Percentiles rank a stretch among this genome's conserved stretches.
Conservation (phyloP, 2,113 vertebrate species). For the Sciurus niger region DNA sequence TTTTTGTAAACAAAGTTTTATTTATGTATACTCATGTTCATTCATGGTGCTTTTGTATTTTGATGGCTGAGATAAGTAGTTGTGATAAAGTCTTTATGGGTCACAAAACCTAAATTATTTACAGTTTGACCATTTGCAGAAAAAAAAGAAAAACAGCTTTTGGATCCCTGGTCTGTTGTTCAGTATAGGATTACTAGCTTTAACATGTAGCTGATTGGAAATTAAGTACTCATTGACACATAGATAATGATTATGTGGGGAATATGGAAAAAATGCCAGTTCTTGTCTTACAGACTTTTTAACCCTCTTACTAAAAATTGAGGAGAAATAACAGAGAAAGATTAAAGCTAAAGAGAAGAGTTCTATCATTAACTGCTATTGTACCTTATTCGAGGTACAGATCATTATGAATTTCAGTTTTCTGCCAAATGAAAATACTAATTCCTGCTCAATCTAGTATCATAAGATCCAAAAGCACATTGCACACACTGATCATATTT, state of each 20-base stretch:
- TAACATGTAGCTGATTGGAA: background rate
- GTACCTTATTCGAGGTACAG: background rate
- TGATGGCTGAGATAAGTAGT: background rate
- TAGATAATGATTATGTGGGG: background rate
- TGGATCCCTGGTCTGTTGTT: background rate
- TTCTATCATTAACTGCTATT: background rate
- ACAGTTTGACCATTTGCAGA: background rate
- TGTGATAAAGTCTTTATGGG: background rate
- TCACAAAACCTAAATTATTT: background rate
- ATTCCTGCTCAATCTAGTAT: background rate
- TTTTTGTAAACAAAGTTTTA: background rate
- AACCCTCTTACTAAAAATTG: background rate
- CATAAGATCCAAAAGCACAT: background rate
- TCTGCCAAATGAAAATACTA: background rate
- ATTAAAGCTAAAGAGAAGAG: background rate
- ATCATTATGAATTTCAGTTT: background rate
- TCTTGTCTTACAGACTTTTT: background rate
- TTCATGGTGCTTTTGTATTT: background rate
- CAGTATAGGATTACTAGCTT: background rate
- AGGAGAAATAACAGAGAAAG: background rate
- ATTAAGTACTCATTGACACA: constrained; percentile 6
- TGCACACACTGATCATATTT: background rate
- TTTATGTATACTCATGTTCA: background rate
- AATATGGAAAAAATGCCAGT: background rate
- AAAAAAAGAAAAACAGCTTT: background rate